Evolutionary conservation across 1,140 invertebrate genomes (phyloP).

Genomic region (Teleopsis dalmanni): DNA sequence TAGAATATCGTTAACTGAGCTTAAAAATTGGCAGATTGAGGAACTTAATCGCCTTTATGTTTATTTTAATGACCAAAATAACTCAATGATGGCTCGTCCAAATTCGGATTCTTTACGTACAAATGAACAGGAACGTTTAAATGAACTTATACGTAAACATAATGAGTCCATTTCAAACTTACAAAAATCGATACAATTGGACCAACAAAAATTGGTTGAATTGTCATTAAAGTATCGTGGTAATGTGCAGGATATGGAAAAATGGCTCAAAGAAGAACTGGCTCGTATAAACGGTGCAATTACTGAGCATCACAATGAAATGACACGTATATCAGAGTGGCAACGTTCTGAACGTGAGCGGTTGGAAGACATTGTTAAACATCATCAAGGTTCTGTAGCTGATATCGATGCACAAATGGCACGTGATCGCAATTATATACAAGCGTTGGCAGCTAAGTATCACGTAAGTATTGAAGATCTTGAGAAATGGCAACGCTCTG

Average conservation of each 20-base stretch:
- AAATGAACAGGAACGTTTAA: conserved; percentile 28
- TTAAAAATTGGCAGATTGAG: conserved; percentile 31
- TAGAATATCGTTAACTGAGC: conserved; percentile 20
- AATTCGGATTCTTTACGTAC: conserved; percentile 14
- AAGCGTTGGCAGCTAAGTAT: conserved; percentile 34
- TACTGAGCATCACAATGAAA: conserved; percentile 33
- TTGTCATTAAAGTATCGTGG: conserved; percentile 34
- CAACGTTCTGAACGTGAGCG: conserved; percentile 33
- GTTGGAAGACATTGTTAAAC: conserved; percentile 26
- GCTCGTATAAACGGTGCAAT: conserved; percentile 30
- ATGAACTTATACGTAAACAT: conserved; percentile 32
- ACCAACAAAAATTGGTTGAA: conserved; percentile 33
- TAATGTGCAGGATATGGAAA: conserved; percentile 35
- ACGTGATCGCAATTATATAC: conserved; percentile 29
- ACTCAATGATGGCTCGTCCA: conserved; percentile 20
- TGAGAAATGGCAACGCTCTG: conserved; percentile 34
- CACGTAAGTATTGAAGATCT: conserved; percentile 37
- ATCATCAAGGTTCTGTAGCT: conserved; percentile 31
- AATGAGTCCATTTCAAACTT: conserved; percentile 30
- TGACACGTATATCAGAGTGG: conserved; percentile 31
- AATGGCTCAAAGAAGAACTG: conserved; percentile 35
- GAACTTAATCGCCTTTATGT: conserved; percentile 28
- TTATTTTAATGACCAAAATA: conserved; percentile 26
- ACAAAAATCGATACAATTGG: conserved; percentile 27
- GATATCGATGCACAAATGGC: conserved; percentile 31